These are phyloP conservation scores for Ifrita kowaldi DNA, from an alignment of 2,113 vertebrate genomes.

Conservation along the genomic window DNA sequence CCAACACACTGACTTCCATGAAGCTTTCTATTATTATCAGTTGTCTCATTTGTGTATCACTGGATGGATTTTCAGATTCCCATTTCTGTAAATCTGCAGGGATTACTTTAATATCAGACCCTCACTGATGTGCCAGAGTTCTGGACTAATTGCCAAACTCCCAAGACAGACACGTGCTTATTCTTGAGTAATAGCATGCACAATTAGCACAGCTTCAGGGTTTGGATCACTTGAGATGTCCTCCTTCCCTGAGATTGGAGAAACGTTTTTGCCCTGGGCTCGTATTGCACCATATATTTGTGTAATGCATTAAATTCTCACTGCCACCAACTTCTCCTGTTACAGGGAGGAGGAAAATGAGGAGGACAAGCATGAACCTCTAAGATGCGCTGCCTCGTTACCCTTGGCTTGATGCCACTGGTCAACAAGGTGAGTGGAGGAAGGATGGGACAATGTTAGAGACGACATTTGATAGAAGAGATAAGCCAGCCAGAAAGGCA, in stretches of 20 bases:
- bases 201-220: not conserved
- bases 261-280: not conserved
- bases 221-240: not conserved
- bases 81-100: not conserved
- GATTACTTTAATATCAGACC: not conserved
- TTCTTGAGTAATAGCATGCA: not conserved
- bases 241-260: fast-evolving
- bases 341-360: not conserved
- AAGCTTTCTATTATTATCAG: not conserved
- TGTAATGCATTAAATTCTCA: not conserved
- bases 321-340: not conserved
- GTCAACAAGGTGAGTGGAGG: not conserved
- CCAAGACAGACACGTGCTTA: not conserved
- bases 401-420: not conserved
- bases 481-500: not conserved
- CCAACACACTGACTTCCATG: not conserved
- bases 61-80: not conserved
- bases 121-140: not conserved
- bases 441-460: not conserved
- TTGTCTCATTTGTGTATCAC: not conserved
- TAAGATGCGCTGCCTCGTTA: too few species aligned
- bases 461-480: not conserved
- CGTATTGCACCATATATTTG: not conserved
- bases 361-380: not conserved
- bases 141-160: not conserved